Evolutionary conservation across 2,113 vertebrate genomes (phyloP), one percentile per base, ranked within the genome.

Genomic region (Arenaria interpres): DNA sequence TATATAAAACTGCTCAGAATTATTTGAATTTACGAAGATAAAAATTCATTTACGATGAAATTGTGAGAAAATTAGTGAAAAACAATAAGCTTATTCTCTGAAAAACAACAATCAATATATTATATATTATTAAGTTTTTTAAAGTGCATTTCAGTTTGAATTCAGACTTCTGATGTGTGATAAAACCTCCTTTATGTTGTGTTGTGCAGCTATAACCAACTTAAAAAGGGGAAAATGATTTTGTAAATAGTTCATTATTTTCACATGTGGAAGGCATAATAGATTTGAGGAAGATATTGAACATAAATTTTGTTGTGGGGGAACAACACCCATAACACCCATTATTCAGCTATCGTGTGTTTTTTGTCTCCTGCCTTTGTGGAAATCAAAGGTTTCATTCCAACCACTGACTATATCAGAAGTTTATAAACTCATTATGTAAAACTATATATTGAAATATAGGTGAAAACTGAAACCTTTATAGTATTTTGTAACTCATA

Each of bases 311-410:
- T 46, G n/a, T 75, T 72, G 19, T n/a, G 32, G 43, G 43, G 25
- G 27, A 92, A 71, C 28, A 91, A 46, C 18, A 85, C 45, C 75
- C 50, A 39, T 80, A 90, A 90, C 56, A 62, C 85, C 85, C 33
- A 75, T 25, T 64, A 77, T 78, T 96, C 83, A 53, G 30, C 87
- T 89, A 76, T 86, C 59, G 35, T 9, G 4, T 35, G 18, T 82
- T 96, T 85, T 43, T 46, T 66, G 6, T 80, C 85, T 37, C 24
- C 50, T 95, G 46, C 21, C 53, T 92, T 94, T 95, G 67, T 88
- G 69, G 68, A 96, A 94, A 94, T 85, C 45, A 89, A 67, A 81
- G 43, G 73, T 92, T 98, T 97, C 51, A 90, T 93, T 95, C 85
- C 97, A 97, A 94, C 28, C 56, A 87, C 81, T 93, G 94, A 85